These are phyloP conservation scores for Chaetoderma sp. DNA, from an alignment of 2,888 invertebrate genomes.

Conservation along the genomic window DNA sequence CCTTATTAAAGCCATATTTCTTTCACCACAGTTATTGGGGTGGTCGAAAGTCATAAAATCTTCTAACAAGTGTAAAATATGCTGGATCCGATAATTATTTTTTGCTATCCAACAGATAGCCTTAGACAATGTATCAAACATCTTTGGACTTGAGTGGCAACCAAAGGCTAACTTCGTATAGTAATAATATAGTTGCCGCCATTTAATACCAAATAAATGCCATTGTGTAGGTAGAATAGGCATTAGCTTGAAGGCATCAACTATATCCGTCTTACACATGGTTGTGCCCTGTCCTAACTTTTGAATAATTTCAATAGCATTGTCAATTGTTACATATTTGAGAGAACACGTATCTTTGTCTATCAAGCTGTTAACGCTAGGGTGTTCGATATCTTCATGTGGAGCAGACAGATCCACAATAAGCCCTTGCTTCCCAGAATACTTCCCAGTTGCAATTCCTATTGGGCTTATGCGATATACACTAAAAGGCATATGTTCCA, in stretches of 20 bases:
- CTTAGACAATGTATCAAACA: constrained; percentile 17
- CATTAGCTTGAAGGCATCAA: constrained; percentile 17
- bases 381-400: constrained; percentile 24
- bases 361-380: constrained; percentile 36
- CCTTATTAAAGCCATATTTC: constrained; percentile 11
- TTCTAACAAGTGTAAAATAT: constrained; percentile 19
- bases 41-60: constrained; percentile 21
- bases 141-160: constrained; percentile 9
- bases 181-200: constrained; percentile 11
- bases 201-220: constrained; percentile 15
- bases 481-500: too few species aligned
- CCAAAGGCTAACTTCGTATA: constrained; percentile 19
- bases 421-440: too few species aligned
- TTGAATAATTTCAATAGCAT: constrained; percentile 30
- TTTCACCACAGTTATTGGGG: not conserved
- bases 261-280: constrained; percentile 32
- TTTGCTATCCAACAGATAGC: constrained; percentile 19
- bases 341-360: constrained; percentile 31
- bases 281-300: constrained; percentile 11
- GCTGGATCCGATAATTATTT: constrained; percentile 2
- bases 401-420: constrained; percentile 38
- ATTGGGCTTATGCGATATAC: too few species aligned
- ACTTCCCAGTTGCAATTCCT: too few species aligned
- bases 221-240: not conserved
- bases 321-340: constrained; percentile 34